Evolutionary conservation across 2,797 vertebrate genomes (phyloP), one percentile per base, ranked within the genome.

Genomic region (Peromyscus eremicus): DNA sequence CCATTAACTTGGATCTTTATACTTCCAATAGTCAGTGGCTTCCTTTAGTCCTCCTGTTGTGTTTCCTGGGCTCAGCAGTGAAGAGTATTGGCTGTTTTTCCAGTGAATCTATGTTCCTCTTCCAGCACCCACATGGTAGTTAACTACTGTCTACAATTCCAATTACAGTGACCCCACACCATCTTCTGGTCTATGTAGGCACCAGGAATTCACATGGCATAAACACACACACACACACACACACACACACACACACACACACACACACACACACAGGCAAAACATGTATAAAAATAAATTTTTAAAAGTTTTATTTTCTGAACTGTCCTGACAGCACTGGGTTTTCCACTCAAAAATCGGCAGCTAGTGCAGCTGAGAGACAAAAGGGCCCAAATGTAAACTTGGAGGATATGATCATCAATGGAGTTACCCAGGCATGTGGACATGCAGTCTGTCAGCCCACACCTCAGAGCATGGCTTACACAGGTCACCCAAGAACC

Each of bases 311-410:
- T 91, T 77, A 9, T 93, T 95, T 73, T 40, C 32, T 75, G 52
- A 90, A 32, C 55, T 70, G 77, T 98, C 77, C 86, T 90, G 19
- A 34, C 29, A 43, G 49, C 94, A 87, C 17, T 85, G 6, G 12
- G 0, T 92, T 34, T 84, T 85, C 2, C 5, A 32, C 75, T 85
- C 40, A 93, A 88, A 80, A 94, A 85, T 13, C 29, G 92, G 77
- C 94, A 95, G 79, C 2, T 10, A 84, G 77, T 40, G 34, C 88
- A 84, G 27, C 0, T 34, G 57, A 89, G 86, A 60, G 75, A 82
- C 46, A 40, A 83, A 62, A 73, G 25, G 75, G 52, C 77, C 37
- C 80, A 76, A 91, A 70, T 89, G 21, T 34, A 52, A 40, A 76
- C 37, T 66, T 34, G 75, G 46, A 94, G 82, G 80, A 52, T 1